Conservation (phyloP, 2,113 vertebrate species). For the Phrynocephalus versicolor region DNA sequence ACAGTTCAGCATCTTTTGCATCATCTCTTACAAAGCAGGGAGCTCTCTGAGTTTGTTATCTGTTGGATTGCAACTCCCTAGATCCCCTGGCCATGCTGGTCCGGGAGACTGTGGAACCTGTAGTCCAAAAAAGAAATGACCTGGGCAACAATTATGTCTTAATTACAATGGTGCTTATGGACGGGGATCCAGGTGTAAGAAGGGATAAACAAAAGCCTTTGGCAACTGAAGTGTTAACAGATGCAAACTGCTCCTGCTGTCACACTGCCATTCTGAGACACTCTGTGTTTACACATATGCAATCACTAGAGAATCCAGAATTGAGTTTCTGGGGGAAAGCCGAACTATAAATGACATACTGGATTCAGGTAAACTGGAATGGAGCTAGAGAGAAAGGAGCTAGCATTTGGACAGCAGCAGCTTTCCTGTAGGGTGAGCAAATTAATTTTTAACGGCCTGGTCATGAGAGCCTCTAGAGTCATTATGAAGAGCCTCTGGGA, state of each 20-base stretch:
- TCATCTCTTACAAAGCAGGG: neutral
- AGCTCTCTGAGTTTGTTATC: no score
- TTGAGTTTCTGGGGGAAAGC: conserved; percentile 58
- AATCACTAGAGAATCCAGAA: conserved; percentile 52
- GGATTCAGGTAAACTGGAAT: conserved; percentile 48
- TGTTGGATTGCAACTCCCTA: no score
- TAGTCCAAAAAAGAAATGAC: neutral
- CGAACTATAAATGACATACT: conserved; percentile 44
- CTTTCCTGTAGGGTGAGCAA: neutral
- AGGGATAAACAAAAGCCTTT: neutral
- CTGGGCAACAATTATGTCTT: neutral
- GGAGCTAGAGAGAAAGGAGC: conserved; percentile 20
- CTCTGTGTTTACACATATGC: conserved; percentile 58
- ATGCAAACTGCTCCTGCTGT: conserved; percentile 25
- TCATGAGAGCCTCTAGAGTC: neutral
- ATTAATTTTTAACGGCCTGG: neutral
- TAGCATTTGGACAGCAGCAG: neutral
- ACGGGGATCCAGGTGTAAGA: neutral
- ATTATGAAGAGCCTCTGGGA: neutral
- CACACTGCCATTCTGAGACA: conserved; percentile 44
- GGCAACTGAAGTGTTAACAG: conserved; percentile 48
- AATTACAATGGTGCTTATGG: neutral
- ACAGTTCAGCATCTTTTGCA: conserved; percentile 9
- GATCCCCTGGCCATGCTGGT: no score
- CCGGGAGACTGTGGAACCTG: neutral